Percentiles rank a stretch among this genome's conserved stretches.
Evolutionary conservation across 2,113 vertebrate species (phyloP).

Genomic region (Ophiodon elongatus): DNA sequence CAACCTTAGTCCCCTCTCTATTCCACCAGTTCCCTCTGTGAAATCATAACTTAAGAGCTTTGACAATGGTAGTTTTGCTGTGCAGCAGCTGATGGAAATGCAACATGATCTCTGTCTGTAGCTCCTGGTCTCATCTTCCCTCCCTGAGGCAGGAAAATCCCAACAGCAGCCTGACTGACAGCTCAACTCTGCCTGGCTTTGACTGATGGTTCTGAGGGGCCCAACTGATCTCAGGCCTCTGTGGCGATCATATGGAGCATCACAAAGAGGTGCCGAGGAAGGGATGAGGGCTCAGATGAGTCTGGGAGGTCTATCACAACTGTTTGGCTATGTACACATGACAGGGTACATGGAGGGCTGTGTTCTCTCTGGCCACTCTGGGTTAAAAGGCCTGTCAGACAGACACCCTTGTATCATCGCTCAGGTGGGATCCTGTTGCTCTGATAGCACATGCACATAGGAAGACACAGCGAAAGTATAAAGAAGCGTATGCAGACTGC

Average conservation of each 20-base stretch:
- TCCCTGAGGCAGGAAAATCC: conserved; percentile 53
- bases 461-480: not conserved
- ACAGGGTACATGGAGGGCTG: conserved; percentile 60
- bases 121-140: conserved; percentile 48
- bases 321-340: conserved; percentile 60
- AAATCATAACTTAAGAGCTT: conserved; percentile 74
- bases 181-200: conserved; percentile 38
- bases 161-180: conserved; percentile 60
- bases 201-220: conserved; percentile 61
- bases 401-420: conserved; percentile 28
- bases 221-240: conserved; percentile 52
- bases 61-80: conserved; percentile 63
- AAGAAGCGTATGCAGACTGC: conserved; percentile 15
- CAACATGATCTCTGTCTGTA: conserved; percentile 66
- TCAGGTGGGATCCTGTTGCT: conserved; percentile 61
- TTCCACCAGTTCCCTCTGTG: conserved; percentile 70
- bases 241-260: conserved; percentile 42
- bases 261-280: conserved; percentile 27
- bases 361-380: conserved; percentile 63
- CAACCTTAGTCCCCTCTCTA: conserved; percentile 71
- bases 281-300: conserved; percentile 50
- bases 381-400: conserved; percentile 69
- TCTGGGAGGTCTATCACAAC: conserved; percentile 48
- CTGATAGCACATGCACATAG: conserved; percentile 40
- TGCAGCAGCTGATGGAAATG: conserved; percentile 65